Evolutionary conservation across 2,797 vertebrate genomes (phyloP).

Genomic region (Heterohyrax brucei): DNA sequence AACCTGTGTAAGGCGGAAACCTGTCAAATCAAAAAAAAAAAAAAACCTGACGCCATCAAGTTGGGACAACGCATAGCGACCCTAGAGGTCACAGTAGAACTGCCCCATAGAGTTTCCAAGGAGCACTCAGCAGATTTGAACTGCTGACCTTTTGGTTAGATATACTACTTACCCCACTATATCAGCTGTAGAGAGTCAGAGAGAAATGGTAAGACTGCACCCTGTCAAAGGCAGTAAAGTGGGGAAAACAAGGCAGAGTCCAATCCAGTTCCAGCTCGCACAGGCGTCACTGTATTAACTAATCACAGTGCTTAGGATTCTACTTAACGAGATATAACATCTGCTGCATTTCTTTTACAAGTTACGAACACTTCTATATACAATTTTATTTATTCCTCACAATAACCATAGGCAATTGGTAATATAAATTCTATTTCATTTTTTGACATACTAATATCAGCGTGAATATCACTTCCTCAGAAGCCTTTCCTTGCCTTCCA

Average conservation of each 20-base stretch:
- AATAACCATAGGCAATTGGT: background rate
- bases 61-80: no score
- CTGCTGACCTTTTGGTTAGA: no score
- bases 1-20: background rate
- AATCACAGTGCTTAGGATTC: constrained; percentile 37
- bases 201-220: background rate
- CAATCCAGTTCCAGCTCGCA: background rate
- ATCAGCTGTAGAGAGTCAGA: background rate
- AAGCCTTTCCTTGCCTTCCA: background rate
- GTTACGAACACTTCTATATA: background rate
- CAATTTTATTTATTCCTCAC: background rate
- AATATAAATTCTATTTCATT: background rate
- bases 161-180: no score
- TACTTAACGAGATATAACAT: constrained; percentile 42
- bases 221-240: background rate
- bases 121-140: no score
- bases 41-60: no score
- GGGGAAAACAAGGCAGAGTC: background rate
- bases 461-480: background rate
- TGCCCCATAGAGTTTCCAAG: no score
- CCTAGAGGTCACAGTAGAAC: no score
- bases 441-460: background rate
- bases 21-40: background rate
- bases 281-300: background rate
- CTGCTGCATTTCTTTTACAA: background rate